Evolutionary conservation across 1,140 invertebrate genomes (phyloP), one percentile per base, ranked within the genome.

Genomic region (Lucilia sericata): DNA sequence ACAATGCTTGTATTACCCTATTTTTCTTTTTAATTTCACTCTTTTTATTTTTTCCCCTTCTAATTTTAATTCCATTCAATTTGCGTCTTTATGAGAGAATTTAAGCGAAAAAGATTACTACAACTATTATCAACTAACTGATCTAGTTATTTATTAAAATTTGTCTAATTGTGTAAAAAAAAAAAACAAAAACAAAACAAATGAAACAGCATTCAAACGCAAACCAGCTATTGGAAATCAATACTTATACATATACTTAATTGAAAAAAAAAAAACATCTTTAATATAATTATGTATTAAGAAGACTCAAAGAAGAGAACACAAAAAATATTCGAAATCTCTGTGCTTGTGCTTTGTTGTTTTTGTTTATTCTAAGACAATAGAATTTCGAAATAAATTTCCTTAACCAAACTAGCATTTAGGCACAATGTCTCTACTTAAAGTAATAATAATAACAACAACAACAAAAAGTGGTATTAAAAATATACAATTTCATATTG

Each of bases 1-100:
- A 82, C 60, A 65, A 82, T 74, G 76, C 76, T 80, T 80, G 76
- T 80, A 51, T 80, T 49, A 42, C 55, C 55, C n/a, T 60, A 12
- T 78, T 78, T 78, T 76, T n/a, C 17, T 10, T 49, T 80, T 25
- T 80, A 51, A 36, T 80, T 80, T 80, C 19, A 80, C 12, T 14
- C 17, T 55, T 55, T 49, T 25, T 21, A 19, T 49, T 25, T 51
- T 80, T 49, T 25, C 13, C 76, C 42, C 14, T 12, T 5, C 47
- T 21, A 80, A 51, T 49, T 80, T 25, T 80, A 80, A 36, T 80
- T 80, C 51, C 19, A 80, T 80, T 78, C 17, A 78, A 25, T 80
- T 80, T 80, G 42, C 42, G 21, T 80, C 42, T 80, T 51, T 49
- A 80, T 49, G 76, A 80, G n/a, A 80, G 19, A 80, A 12, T 30